phyloP scores from a whole-genome alignment of 2,797 vertebrate genomes.

The Parambassis ranga region DNA sequence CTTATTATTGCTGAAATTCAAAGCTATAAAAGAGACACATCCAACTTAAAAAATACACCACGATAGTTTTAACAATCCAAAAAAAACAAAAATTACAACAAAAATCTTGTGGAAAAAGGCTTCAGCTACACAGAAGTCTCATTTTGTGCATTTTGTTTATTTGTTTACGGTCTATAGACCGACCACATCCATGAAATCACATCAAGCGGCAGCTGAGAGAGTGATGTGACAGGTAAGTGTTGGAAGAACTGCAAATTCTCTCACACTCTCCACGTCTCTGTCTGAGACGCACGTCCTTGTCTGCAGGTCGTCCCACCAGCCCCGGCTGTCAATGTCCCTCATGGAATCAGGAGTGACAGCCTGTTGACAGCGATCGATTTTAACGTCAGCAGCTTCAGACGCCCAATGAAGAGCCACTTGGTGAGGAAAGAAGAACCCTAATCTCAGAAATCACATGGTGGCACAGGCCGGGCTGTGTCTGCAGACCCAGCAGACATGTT shows the following conservation, averaged over 20 bases:
- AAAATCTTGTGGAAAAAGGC: neutral
- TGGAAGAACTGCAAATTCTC: conserved; percentile 6
- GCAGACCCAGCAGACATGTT: neutral
- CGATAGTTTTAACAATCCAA: neutral
- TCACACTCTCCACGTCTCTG: neutral
- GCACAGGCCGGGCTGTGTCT: neutral
- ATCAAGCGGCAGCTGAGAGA: neutral
- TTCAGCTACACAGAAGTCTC: neutral
- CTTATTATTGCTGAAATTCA: too few relatives aligned
- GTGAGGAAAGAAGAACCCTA: conserved; percentile 13
- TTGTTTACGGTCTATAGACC: neutral
- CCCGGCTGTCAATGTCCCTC: conserved; percentile 22
- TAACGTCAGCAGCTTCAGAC: conserved; percentile 64
- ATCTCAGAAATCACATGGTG: neutral
- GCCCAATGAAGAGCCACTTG: conserved; percentile 21
- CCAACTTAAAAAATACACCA: neutral
- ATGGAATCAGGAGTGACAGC: conserved; percentile 36
- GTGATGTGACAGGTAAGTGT: conserved; percentile 12
- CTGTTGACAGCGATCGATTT: conserved; percentile 74
- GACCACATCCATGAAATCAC: neutral
- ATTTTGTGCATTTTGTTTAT: neutral
- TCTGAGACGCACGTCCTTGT: conserved; percentile 17
- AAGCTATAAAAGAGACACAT: too few relatives aligned
- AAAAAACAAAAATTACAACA: neutral
- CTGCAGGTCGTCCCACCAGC: conserved; percentile 33